Evolutionary conservation across 2,113 vertebrate genomes (phyloP).

Genomic region (Calonectris borealis): DNA sequence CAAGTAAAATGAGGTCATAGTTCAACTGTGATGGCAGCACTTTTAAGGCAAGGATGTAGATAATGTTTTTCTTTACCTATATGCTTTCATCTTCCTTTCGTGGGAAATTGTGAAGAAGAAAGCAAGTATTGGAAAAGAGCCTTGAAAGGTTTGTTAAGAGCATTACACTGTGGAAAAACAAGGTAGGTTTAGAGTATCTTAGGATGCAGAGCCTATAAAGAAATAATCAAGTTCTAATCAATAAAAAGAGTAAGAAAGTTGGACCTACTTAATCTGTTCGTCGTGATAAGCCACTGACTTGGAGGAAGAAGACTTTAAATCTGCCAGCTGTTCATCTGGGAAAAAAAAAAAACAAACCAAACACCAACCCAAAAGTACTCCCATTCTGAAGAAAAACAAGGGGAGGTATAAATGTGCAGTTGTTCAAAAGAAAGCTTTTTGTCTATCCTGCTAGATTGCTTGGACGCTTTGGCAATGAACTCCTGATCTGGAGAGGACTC

Average conservation of each 20-base stretch:
- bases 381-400: not conserved
- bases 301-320: not conserved
- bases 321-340: not conserved
- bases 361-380: not conserved
- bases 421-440: constrained; percentile 27
- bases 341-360: not conserved
- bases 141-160: not conserved
- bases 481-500: constrained; percentile 8
- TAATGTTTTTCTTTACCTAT: not conserved
- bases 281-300: not conserved
- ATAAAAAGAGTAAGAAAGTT: not conserved
- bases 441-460: not conserved
- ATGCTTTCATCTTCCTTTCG: not conserved
- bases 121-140: not conserved
- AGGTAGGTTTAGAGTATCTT: not conserved
- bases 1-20: not conserved
- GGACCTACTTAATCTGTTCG: not conserved
- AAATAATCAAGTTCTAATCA: not conserved
- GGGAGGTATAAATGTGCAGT: not conserved
- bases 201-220: not conserved
- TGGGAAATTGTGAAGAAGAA: not conserved
- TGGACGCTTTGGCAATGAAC: not conserved
- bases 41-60: not conserved
- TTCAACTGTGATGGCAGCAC: not conserved
- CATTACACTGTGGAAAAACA: not conserved